A percentile compares a stretch with the other conserved stretches of the same genome.
Evolutionary conservation across 2,888 invertebrate species (phyloP).

Genomic region (Dryobota labecula): DNA sequence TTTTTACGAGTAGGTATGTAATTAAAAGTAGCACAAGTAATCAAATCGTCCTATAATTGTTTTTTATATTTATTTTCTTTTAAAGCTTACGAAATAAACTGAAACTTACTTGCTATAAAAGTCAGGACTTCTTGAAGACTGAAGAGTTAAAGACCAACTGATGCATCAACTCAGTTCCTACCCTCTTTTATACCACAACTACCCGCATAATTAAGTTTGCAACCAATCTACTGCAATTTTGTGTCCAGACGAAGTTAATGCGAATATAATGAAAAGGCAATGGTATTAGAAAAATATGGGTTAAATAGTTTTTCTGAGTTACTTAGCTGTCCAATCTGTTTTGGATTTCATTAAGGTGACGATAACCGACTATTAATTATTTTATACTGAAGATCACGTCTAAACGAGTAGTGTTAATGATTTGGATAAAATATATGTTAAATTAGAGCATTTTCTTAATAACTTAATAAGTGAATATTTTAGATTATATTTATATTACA

Average conservation of each 20-base stretch:
- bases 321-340: slow-evolving; percentile 7
- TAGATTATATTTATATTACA: no score
- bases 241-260: slow-evolving; percentile 32
- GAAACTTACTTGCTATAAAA: slow-evolving; percentile 36
- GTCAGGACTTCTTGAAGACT: slow-evolving; percentile 11
- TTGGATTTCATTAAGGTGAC: slow-evolving; percentile 26
- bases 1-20: no score
- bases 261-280: slow-evolving; percentile 28
- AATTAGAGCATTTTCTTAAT: no score
- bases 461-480: no score
- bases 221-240: slow-evolving; percentile 53
- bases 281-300: slow-evolving; percentile 38
- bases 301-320: slow-evolving; percentile 9
- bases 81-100: not conserved
- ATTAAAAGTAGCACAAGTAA: no score
- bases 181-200: slow-evolving; percentile 52
- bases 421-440: no score
- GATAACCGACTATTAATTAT: no score
- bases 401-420: no score
- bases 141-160: slow-evolving; percentile 46
- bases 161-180: slow-evolving; percentile 40
- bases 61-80: no score
- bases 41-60: no score
- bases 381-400: no score
- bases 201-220: slow-evolving; percentile 42